Evolutionary conservation across 2,888 invertebrate genomes (phyloP).

Genomic region (Bellardia pandia): DNA sequence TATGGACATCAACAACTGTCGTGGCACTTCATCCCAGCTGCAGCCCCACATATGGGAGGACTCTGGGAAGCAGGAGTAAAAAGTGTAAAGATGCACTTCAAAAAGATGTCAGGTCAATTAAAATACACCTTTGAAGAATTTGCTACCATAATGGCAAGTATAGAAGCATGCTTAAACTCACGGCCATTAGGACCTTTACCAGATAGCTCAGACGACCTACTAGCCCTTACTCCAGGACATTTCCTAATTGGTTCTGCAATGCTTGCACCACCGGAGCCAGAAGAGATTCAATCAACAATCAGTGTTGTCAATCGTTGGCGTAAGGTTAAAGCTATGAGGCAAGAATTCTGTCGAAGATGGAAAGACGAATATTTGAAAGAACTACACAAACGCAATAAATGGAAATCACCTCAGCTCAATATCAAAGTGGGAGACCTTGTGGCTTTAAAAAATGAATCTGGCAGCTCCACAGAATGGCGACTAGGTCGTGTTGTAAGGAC

Average conservation of each 20-base stretch:
- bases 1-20: slow-evolving; percentile 7
- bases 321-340: slow-evolving; percentile 8
- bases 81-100: background rate
- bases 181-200: background rate
- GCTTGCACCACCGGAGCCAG: slow-evolving; percentile 15
- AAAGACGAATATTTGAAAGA: slow-evolving; percentile 65
- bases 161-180: background rate
- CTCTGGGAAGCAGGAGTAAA: background rate
- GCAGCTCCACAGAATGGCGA: slow-evolving; percentile 48
- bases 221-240: slow-evolving; percentile 21
- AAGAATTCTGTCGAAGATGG: slow-evolving; percentile 57
- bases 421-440: slow-evolving; percentile 49
- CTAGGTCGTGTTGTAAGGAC: slow-evolving; percentile 56
- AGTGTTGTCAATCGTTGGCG: slow-evolving; percentile 17
- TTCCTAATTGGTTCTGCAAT: slow-evolving; percentile 11
- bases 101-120: background rate
- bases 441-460: slow-evolving; percentile 35
- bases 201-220: background rate
- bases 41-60: slow-evolving; percentile 11
- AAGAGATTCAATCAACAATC: background rate
- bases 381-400: slow-evolving; percentile 62
- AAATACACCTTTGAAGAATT: background rate
- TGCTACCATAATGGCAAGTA: background rate
- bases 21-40: slow-evolving; percentile 30
- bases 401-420: slow-evolving; percentile 54